Evolutionary conservation across 2,113 vertebrate genomes (phyloP).

Genomic region (Saguinus midas): DNA sequence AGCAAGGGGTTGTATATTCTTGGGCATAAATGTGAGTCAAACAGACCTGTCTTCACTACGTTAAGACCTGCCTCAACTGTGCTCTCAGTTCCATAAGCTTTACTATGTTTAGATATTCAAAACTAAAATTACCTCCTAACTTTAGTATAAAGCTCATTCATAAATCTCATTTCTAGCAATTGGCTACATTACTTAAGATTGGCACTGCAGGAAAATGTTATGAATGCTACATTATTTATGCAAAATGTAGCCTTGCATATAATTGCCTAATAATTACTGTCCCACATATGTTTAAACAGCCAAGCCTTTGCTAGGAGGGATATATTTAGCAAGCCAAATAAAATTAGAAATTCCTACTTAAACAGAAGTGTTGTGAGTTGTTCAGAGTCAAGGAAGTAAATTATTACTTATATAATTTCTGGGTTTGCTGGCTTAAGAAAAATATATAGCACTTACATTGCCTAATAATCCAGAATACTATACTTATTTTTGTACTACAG

Average conservation of each 20-base stretch:
- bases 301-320: constrained; percentile 11
- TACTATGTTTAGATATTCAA: not conserved
- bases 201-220: constrained; percentile 31
- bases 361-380: constrained; percentile 47
- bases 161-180: constrained; percentile 49
- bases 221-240: constrained; percentile 46
- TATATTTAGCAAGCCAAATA: constrained; percentile 70
- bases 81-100: not conserved
- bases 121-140: constrained; percentile 21
- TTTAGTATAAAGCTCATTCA: constrained; percentile 34
- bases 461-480: not conserved
- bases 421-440: constrained; percentile 42
- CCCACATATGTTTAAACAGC: constrained; percentile 52
- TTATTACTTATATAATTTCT: constrained; percentile 35
- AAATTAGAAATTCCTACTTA: constrained; percentile 53
- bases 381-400: constrained; percentile 36
- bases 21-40: not conserved
- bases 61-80: not conserved
- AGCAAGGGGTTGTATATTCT: not conserved
- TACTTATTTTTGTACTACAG: not conserved
- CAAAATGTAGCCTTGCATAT: constrained; percentile 3
- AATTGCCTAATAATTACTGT: constrained; percentile 62
- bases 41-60: not conserved
- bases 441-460: not conserved
- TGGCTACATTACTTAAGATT: constrained; percentile 11